Base-by-base conservation (phyloP, 2,888 invertebrate genomes). In the Himalopsyche japonica region DNA sequence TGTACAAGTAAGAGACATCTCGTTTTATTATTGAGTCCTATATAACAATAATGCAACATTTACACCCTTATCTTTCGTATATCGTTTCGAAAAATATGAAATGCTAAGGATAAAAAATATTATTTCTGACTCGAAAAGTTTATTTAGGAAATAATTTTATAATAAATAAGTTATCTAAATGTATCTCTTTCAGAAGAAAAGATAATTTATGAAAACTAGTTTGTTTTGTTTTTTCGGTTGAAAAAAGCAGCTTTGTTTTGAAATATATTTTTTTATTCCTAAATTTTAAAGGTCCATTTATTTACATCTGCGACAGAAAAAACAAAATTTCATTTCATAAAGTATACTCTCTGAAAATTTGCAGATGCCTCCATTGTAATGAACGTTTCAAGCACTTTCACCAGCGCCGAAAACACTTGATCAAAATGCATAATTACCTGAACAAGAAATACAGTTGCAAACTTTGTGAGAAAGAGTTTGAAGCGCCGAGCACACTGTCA, bases 351-450 rank as follows among this genome's bases (percentile, higher is more conserved):
- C 37, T 37, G 7, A 0, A 1, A 6, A 5, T 18, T 0, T 88
- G 88, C 24, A 90, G 90, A 0, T 92, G 92, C 57, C 88, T 89
- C 0, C 83, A 89, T 76, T 92, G 92, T 83, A 85, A 88, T 0
- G 90, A 91, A 0, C 88, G 90, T 3, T 92, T 92, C 84, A 88
- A 91, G 0, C 88, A 91, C 27, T 92, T 92, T 0, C 91, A 90
- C 81, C 90, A 91, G 83, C 88, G 92, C 78, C 90, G 89, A 83
- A 91, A 90, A 30, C 92, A 92, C 87, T 90, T 88, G 57, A 85
- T 88, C 77, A 86, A 88, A 0, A 89, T 88, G 0, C 91, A 91
- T 78, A 34, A 48, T 34, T 76, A 79, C n/a, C 76, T 37, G 32
- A 30, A 32, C 0, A 64, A 64, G 10, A 70, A 79, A 37, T 79